phyloP scores from a whole-genome alignment of 2,797 vertebrate genomes.

The Holocentrus rufus region DNA sequence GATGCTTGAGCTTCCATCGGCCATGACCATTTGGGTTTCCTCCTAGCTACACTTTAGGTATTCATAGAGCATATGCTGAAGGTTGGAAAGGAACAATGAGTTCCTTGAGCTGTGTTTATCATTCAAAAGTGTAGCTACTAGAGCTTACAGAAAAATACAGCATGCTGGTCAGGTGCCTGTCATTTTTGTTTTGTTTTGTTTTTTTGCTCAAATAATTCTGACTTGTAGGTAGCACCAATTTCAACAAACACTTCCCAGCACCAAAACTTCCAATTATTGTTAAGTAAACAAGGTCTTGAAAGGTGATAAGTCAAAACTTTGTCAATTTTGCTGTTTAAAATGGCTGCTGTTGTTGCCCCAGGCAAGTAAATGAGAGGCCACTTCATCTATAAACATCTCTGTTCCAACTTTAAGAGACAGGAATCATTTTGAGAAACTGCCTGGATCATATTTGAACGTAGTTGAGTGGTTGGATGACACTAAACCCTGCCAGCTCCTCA shows the following conservation, averaged over 20 bases:
- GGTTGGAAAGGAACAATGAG: no score
- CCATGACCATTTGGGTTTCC: background rate
- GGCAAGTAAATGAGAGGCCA: background rate
- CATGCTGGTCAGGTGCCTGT: no score
- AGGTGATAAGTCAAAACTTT: background rate
- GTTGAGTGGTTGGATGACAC: background rate
- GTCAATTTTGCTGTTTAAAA: background rate
- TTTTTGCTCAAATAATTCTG: background rate
- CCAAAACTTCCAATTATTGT: background rate
- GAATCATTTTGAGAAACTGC: background rate
- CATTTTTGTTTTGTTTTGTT: background rate
- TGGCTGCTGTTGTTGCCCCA: background rate
- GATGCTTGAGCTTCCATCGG: background rate
- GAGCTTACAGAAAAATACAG: no score
- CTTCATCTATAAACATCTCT: background rate
- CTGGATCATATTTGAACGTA: background rate
- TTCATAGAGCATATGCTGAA: no score
- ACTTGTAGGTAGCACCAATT: background rate
- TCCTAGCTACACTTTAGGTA: no score
- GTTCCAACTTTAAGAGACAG: background rate
- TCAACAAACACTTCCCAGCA: background rate
- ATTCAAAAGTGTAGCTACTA: no score
- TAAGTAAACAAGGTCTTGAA: background rate
- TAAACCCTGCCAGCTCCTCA: no score
- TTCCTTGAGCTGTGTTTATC: no score